Conservation (phyloP, 2,797 vertebrate genomes). For the Moxostoma hubbsi region DNA sequence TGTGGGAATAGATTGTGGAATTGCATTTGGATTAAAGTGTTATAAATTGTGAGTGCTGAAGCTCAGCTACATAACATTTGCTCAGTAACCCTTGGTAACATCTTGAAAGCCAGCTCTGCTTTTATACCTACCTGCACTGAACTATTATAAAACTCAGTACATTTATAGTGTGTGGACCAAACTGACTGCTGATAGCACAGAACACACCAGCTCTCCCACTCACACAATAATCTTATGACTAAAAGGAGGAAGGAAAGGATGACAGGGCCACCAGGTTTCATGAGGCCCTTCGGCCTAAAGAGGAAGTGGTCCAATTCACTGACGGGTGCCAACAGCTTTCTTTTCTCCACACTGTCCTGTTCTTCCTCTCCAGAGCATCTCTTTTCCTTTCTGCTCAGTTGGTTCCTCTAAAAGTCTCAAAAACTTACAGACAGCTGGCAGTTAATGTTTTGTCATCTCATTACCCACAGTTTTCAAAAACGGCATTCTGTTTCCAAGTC, state of each 20-base stretch:
- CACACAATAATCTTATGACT: conserved; percentile 39
- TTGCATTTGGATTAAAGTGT: conserved; percentile 34
- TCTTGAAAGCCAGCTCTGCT: neutral
- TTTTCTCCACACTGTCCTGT: conserved; percentile 27
- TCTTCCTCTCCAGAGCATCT: conserved; percentile 54
- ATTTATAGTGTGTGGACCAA: neutral
- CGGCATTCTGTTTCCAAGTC: neutral
- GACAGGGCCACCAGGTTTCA: conserved; percentile 61
- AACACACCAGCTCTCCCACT: neutral
- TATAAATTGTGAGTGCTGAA: neutral
- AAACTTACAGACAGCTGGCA: conserved; percentile 24
- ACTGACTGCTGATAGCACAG: neutral
- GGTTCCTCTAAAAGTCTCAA: conserved; percentile 41
- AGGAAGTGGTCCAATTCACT: conserved; percentile 54
- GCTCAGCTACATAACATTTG: conserved; percentile 16
- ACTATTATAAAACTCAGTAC: conserved; percentile 1
- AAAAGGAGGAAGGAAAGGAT: conserved; percentile 60
- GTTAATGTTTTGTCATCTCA: conserved; percentile 35
- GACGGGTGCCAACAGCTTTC: conserved; percentile 22
- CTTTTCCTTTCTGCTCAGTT: conserved; percentile 47
- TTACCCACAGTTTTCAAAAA: conserved; percentile 26
- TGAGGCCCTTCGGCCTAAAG: conserved; percentile 59
- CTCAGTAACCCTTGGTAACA: conserved; percentile 32
- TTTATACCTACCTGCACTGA: conserved; percentile 2
- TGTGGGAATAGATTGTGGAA: conserved; percentile 27